Percentiles rank a stretch among this genome's conserved stretches.
Evolutionary conservation across 1,140 invertebrate species (phyloP).

Genomic region (Melipona quadrifasciata): DNA sequence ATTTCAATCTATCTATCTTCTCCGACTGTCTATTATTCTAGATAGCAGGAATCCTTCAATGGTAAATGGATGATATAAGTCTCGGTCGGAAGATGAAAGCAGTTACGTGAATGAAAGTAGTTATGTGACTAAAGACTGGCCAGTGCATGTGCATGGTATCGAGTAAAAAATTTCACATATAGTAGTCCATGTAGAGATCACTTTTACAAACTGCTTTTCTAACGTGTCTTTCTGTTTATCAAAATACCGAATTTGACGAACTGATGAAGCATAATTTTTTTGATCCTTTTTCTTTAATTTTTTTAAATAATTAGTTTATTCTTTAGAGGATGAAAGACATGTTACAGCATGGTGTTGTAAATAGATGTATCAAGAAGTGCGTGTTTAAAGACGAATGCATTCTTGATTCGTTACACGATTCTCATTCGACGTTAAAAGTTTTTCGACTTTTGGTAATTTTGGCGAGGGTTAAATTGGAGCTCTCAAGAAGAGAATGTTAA

Average conservation of each 20-base stretch:
- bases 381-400: too few species aligned
- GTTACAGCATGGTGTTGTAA: too few species aligned
- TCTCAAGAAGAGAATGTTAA: neutral
- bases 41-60: conserved; percentile 5
- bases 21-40: conserved; percentile 44
- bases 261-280: neutral
- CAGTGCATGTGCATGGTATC: neutral
- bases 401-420: too few species aligned
- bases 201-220: neutral
- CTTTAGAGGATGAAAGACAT: too few species aligned
- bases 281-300: too few species aligned
- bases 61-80: conserved; percentile 24
- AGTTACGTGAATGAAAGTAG: neutral
- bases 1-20: conserved; percentile 28
- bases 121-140: neutral
- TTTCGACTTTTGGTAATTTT: too few species aligned
- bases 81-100: neutral
- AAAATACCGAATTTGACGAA: neutral
- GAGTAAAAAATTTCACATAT: neutral
- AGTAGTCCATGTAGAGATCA: neutral
- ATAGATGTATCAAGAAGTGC: too few species aligned
- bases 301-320: too few species aligned
- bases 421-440: too few species aligned
- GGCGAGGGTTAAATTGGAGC: too few species aligned
- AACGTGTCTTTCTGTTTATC: neutral